Evolutionary conservation across 2,113 vertebrate species (phyloP).

Genomic region (Ptychochromis oligacanthus): DNA sequence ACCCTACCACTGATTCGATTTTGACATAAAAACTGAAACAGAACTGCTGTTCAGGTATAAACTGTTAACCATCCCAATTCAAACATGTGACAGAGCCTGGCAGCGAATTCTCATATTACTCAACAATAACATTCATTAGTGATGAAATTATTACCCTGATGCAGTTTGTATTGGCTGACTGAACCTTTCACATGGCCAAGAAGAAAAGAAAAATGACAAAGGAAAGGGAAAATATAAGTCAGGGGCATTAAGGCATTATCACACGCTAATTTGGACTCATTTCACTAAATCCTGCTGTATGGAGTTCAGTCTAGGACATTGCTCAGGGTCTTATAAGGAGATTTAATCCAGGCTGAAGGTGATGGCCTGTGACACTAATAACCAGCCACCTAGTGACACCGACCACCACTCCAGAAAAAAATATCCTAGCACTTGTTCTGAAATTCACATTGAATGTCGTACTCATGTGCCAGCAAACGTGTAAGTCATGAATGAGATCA

Average conservation of each 20-base stretch:
- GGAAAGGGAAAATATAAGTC: constrained; percentile 17
- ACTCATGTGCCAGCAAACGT: not conserved
- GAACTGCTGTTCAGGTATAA: not conserved
- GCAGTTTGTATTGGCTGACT: constrained; percentile 58
- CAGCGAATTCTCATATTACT: constrained; percentile 43
- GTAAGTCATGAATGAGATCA: constrained; percentile 30
- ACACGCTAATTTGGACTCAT: constrained; percentile 72
- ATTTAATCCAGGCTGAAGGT: constrained; percentile 69
- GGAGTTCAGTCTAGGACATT: constrained; percentile 59
- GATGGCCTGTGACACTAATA: constrained; percentile 75
- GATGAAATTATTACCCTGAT: constrained; percentile 38
- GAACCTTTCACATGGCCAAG: constrained; percentile 33
- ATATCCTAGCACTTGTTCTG: not conserved
- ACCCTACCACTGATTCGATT: too few relatives aligned
- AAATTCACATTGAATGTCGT: constrained; percentile 5
- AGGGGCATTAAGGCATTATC: constrained; percentile 70
- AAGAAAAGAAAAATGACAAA: not conserved
- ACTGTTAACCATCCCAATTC: not conserved
- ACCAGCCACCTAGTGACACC: constrained; percentile 63
- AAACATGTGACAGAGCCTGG: constrained; percentile 26
- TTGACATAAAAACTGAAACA: not conserved
- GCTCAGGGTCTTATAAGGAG: constrained; percentile 58
- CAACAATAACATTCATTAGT: constrained; percentile 63
- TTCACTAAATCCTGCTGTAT: constrained; percentile 64
- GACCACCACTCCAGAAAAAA: constrained; percentile 40